phyloP scores from a whole-genome alignment of 2,888 invertebrate genomes.

The Balanococcus diminutus region DNA sequence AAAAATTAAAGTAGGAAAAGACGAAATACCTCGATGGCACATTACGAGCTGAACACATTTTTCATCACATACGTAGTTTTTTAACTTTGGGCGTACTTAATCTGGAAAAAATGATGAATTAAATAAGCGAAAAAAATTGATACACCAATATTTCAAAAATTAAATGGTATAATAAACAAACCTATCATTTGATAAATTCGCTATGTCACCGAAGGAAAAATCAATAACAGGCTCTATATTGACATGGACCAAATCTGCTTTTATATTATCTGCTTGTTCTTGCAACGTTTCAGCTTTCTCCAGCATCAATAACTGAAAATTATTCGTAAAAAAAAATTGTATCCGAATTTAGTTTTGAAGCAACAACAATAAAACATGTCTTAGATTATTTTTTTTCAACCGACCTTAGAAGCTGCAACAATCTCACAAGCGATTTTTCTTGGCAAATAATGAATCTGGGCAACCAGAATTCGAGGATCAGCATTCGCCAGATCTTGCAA shows the following conservation, averaged over 20 bases:
- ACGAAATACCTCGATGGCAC: neutral
- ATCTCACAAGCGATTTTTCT: conserved; percentile 78
- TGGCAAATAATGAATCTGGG: conserved; percentile 74
- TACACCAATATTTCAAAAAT: neutral
- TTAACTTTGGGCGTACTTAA: neutral
- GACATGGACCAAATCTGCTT: conserved; percentile 65
- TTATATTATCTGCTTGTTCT: conserved; percentile 80
- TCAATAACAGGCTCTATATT: neutral
- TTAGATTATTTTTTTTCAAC: neutral
- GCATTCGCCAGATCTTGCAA: conserved; percentile 79
- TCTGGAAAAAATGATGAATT: neutral
- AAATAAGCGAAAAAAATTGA: neutral
- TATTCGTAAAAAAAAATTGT: neutral
- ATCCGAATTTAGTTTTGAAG: neutral
- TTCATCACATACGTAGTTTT: neutral
- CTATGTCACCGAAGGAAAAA: neutral
- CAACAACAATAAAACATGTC: neutral
- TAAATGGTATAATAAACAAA: neutral
- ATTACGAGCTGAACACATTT: neutral
- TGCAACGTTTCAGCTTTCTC: conserved; percentile 85
- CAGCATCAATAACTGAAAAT: conserved; percentile 75
- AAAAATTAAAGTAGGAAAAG: neutral
- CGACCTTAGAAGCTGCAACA: conserved; percentile 84
- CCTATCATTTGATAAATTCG: conserved; percentile 13
- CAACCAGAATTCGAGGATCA: conserved; percentile 68